Percentiles rank a stretch among this genome's conserved stretches.
These are phyloP conservation scores for Probosciger aterrimus DNA, from an alignment of 2,113 vertebrate genomes.

Conservation along the genomic window DNA sequence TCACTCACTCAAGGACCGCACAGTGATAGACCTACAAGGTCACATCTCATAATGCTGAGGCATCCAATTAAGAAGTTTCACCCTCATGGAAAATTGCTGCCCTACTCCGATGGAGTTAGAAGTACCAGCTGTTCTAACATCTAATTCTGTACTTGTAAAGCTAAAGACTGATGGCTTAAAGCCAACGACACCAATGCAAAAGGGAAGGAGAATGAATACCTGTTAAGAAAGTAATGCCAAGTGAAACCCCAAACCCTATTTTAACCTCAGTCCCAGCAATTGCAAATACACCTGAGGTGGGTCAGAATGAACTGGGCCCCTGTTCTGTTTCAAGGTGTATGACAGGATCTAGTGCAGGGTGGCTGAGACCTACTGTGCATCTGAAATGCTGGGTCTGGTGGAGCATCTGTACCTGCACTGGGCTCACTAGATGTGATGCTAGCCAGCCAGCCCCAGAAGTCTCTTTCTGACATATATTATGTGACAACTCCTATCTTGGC, in stretches of 20 bases:
- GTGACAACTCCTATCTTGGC: neutral
- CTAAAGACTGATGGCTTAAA: neutral
- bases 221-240: neutral
- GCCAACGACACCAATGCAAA: neutral
- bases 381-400: neutral
- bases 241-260: neutral
- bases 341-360: neutral
- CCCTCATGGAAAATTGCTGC: neutral
- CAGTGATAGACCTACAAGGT: neutral
- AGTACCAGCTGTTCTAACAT: neutral
- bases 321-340: neutral
- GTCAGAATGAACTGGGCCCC: neutral
- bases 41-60: neutral
- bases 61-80: neutral
- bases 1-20: neutral
- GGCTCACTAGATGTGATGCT: neutral
- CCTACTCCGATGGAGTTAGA: neutral
- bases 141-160: neutral
- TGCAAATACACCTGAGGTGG: neutral
- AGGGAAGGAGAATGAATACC: neutral
- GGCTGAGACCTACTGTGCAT: neutral
- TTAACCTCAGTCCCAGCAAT: neutral
- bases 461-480: neutral
- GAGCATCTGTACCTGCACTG: neutral
- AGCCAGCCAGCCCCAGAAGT: neutral